Evolutionary conservation across 2,113 vertebrate species (phyloP).

Genomic region (Myocastor coypus): DNA sequence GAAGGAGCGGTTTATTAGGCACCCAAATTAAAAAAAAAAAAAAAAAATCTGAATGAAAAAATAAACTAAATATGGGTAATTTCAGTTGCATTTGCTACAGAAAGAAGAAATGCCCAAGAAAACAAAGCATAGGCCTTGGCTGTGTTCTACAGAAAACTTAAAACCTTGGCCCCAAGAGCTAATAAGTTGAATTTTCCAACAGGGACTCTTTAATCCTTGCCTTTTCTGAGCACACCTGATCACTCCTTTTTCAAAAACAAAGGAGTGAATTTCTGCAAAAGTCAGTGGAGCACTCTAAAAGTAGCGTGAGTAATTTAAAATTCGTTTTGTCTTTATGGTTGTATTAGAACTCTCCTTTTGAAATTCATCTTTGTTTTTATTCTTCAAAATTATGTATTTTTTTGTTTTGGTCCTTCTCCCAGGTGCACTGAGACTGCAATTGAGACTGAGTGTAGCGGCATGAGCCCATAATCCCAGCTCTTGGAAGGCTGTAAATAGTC

Average conservation of each 20-base stretch:
- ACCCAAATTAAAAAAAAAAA: slow-evolving; percentile 19
- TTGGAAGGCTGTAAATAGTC: too few species aligned
- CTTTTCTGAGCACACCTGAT: slow-evolving; percentile 22
- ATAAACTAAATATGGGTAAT: not conserved
- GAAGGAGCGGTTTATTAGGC: not conserved
- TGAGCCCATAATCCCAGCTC: too few species aligned
- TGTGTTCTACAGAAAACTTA: not conserved
- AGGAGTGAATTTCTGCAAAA: slow-evolving; percentile 18
- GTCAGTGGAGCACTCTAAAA: not conserved
- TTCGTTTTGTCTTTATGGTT: not conserved
- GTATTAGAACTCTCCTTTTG: not conserved
- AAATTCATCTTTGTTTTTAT: slow-evolving; percentile 43
- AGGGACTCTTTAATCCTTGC: not conserved
- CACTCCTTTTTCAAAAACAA: not conserved
- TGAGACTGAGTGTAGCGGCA: too few species aligned
- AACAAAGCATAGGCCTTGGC: not conserved
- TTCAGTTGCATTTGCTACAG: not conserved
- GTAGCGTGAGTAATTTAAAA: not conserved
- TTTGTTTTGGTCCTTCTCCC: too few species aligned
- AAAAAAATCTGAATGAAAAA: slow-evolving; percentile 26
- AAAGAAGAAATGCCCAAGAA: not conserved
- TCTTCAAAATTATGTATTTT: slow-evolving; percentile 42
- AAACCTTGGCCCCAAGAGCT: slow-evolving; percentile 6
- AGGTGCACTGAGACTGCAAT: too few species aligned
- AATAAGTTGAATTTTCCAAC: slow-evolving; percentile 13